phyloP scores from a whole-genome alignment of 2,888 invertebrate species.

The Petrolisthes cinctipes region DNA sequence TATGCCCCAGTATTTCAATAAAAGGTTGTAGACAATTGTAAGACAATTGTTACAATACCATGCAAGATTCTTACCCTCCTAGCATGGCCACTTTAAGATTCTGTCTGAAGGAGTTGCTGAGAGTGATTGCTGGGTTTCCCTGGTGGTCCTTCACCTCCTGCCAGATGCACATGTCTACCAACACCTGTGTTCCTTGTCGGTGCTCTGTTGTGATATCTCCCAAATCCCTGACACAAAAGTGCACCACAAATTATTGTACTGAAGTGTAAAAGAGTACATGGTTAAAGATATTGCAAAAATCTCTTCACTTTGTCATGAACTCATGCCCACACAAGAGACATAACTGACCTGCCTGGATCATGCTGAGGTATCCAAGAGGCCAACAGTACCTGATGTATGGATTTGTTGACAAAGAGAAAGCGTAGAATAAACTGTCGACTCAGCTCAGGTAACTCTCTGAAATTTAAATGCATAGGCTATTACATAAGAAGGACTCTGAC shows the following conservation, averaged over 20 bases:
- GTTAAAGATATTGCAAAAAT: neutral
- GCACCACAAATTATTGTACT: neutral
- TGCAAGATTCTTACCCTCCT: slow-evolving; percentile 79
- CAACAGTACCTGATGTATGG: slow-evolving; percentile 58
- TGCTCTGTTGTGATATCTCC: slow-evolving; percentile 60
- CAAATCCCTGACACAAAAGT: slow-evolving; percentile 79
- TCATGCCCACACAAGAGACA: no score
- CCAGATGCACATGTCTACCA: slow-evolving; percentile 90
- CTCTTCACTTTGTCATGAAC: no score
- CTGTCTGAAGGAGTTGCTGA: slow-evolving; percentile 81
- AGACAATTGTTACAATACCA: neutral
- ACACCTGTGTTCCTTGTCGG: slow-evolving; percentile 79
- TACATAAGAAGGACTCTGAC: neutral
- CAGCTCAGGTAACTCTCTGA: slow-evolving; percentile 89
- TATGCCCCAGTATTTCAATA: no score
- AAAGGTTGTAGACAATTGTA: neutral
- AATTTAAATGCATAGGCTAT: slow-evolving; percentile 68
- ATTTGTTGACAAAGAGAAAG: slow-evolving; percentile 81
- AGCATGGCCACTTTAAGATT: slow-evolving; percentile 89
- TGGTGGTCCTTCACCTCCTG: slow-evolving; percentile 91
- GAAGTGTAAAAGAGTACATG: neutral
- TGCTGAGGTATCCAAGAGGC: slow-evolving; percentile 63
- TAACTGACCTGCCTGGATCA: slow-evolving; percentile 60
- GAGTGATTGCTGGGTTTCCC: slow-evolving; percentile 90
- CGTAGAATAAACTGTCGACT: slow-evolving; percentile 92